phyloP scores from a whole-genome alignment of 2,113 vertebrate genomes.

The Neotragus pygmaeus region DNA sequence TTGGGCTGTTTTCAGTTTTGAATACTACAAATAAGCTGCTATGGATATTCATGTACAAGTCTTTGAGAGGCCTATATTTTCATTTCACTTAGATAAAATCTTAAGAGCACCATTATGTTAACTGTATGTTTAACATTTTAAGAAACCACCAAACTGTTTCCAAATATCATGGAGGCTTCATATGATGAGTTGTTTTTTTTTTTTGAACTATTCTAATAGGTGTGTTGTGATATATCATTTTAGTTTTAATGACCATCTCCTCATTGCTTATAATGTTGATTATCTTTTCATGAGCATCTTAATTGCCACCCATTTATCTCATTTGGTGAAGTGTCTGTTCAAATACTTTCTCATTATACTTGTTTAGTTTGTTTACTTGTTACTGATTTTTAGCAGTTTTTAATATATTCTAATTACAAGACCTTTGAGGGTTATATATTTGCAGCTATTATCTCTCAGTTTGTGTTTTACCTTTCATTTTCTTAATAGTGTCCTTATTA shows the following conservation, averaged over 20 bases:
- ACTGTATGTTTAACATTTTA: not conserved
- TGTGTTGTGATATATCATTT: not conserved
- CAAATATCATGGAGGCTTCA: not conserved
- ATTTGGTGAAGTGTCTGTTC: not conserved
- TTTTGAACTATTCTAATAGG: not conserved
- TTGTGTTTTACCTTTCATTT: not conserved
- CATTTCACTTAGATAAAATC: not conserved
- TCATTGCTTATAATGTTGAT: not conserved
- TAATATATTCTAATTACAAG: not conserved
- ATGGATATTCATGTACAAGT: not conserved
- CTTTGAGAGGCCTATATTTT: not conserved
- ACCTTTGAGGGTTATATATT: not conserved
- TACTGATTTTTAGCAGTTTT: not conserved
- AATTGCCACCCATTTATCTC: not conserved
- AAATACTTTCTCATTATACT: not conserved
- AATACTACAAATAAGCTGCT: not conserved
- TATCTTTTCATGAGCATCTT: not conserved
- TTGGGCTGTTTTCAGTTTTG: not conserved
- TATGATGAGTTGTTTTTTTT: not conserved
- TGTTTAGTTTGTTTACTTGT: not conserved
- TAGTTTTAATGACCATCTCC: not conserved
- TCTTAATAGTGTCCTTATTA: not conserved
- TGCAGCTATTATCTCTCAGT: not conserved
- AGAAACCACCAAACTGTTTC: not conserved
- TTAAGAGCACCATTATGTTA: not conserved